Percentiles rank a stretch among this genome's conserved stretches.
These are phyloP conservation scores for Ylistrum balloti DNA, from an alignment of 1,140 invertebrate genomes.

Conservation along the genomic window DNA sequence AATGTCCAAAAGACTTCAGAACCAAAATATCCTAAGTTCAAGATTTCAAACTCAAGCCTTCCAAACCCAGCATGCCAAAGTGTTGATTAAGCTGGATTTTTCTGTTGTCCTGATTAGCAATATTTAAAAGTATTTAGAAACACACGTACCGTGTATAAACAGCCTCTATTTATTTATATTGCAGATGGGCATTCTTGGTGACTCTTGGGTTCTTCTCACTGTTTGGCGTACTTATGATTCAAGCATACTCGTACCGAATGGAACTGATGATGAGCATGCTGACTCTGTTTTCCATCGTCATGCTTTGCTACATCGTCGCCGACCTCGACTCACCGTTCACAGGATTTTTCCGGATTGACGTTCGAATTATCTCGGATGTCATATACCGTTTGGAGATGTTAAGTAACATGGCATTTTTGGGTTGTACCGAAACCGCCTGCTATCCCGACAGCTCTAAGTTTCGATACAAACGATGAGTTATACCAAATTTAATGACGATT, in stretches of 20 bases:
- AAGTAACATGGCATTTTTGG: constrained; percentile 51
- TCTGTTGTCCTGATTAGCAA: no score
- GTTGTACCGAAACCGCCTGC: constrained; percentile 51
- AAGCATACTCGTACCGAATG: constrained; percentile 52
- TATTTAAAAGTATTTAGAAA: no score
- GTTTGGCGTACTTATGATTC: constrained; percentile 52
- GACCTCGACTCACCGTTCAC: constrained; percentile 56
- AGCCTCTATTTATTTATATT: no score
- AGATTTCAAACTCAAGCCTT: no score
- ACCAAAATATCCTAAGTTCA: no score
- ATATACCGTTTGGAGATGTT: constrained; percentile 46
- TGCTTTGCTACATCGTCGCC: constrained; percentile 57
- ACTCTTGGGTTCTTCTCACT: constrained; percentile 54
- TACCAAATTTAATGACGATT: no score
- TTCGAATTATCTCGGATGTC: constrained; percentile 49
- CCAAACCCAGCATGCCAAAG: no score
- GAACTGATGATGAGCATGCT: constrained; percentile 53
- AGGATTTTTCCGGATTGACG: constrained; percentile 54
- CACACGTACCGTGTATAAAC: no score
- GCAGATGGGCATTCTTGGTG: constrained; percentile 52
- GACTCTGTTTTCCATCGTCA: constrained; percentile 52
- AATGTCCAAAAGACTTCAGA: no score
- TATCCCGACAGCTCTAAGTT: constrained; percentile 61
- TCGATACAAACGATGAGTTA: constrained; percentile 20
- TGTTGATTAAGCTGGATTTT: no score